Conservation (phyloP, 2,888 invertebrate genomes). For the Onchidella celtica region DNA sequence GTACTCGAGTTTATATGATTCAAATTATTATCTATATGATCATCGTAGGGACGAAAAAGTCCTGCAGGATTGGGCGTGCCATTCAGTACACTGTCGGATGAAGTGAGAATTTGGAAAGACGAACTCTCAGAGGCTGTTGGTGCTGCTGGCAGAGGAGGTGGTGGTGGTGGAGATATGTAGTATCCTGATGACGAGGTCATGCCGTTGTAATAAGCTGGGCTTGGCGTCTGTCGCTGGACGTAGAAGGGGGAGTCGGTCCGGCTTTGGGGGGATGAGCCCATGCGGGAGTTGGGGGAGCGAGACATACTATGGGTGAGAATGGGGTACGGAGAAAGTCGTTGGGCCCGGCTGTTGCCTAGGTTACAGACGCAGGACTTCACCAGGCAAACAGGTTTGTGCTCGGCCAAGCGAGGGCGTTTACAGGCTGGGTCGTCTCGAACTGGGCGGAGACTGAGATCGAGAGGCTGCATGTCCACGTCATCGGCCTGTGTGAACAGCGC, state of each 20-base stretch:
- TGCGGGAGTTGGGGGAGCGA: conserved; percentile 17
- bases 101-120: background rate
- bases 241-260: background rate
- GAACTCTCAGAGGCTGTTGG: background rate
- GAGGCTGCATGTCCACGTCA: conserved; percentile 19
- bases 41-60: conserved; percentile 13
- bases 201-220: background rate
- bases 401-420: background rate
- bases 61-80: background rate
- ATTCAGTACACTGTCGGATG: conserved; percentile 9
- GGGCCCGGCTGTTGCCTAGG: background rate
- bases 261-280: background rate
- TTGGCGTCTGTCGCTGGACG: background rate
- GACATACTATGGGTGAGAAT: background rate
- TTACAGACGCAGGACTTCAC: background rate
- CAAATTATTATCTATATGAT: background rate
- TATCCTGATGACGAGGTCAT: background rate
- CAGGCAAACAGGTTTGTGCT: conserved; percentile 2
- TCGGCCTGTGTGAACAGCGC: background rate
- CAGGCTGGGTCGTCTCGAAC: background rate
- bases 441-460: conserved; percentile 30
- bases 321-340: conserved; percentile 4
- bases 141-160: background rate
- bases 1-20: background rate
- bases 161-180: background rate